Evolutionary conservation across 2,113 vertebrate species (phyloP).

Genomic region (Gymnogyps californianus): DNA sequence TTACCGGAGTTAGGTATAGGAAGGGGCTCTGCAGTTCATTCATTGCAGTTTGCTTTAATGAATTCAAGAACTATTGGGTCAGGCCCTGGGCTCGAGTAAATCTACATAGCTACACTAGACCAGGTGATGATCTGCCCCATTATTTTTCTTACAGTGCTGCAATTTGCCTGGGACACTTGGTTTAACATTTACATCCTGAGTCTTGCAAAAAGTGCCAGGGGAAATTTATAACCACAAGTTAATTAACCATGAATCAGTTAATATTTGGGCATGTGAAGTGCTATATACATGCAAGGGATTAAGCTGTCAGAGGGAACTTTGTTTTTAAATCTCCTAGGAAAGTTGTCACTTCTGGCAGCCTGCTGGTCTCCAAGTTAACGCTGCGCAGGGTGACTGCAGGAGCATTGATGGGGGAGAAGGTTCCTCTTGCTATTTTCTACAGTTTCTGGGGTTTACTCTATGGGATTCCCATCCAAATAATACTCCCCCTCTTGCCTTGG

Average conservation of each 20-base stretch:
- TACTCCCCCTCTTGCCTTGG: neutral
- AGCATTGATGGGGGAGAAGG: neutral
- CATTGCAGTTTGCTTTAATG: conserved; percentile 24
- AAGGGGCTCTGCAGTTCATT: conserved; percentile 28
- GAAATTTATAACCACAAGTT: conserved; percentile 52
- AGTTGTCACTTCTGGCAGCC: conserved; percentile 34
- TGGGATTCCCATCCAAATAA: neutral
- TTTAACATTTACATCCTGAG: conserved; percentile 31
- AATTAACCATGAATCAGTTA: conserved; percentile 63
- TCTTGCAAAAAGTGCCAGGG: conserved; percentile 19
- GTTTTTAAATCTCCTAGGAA: conserved; percentile 36
- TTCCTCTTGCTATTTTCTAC: neutral
- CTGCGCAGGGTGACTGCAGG: neutral
- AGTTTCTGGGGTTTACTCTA: neutral
- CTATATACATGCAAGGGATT: conserved; percentile 51
- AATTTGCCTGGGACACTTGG: conserved; percentile 33
- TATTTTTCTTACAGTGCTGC: conserved; percentile 32
- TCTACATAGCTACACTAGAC: neutral
- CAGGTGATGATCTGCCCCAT: conserved; percentile 45
- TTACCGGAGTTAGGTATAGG: neutral
- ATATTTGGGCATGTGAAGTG: conserved; percentile 58
- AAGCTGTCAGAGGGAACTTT: conserved; percentile 42
- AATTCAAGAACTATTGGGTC: neutral
- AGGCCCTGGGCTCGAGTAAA: neutral
- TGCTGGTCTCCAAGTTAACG: neutral